phyloP scores from a whole-genome alignment of 2,888 invertebrate genomes.

The Pterobdella sp. region DNA sequence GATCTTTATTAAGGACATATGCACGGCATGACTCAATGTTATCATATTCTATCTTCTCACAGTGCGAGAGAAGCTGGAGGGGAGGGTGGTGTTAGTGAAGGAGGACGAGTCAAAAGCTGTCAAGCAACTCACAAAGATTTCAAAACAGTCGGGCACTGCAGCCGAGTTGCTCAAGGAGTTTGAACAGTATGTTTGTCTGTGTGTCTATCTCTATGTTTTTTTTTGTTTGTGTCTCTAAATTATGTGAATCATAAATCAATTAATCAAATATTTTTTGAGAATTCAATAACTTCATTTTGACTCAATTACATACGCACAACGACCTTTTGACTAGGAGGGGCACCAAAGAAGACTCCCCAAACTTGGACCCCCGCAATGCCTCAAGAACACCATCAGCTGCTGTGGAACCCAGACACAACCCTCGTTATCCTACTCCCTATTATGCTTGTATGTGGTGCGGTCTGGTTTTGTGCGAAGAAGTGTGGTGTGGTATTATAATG shows the following conservation, averaged over 20 bases:
- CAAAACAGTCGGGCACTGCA: conserved; percentile 41
- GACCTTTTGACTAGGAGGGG: too few relatives aligned
- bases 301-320: too few relatives aligned
- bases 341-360: conserved; percentile 25
- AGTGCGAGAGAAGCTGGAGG: conserved; percentile 27
- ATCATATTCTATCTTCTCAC: neutral
- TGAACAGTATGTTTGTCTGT: too few relatives aligned
- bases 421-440: conserved; percentile 85
- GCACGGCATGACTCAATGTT: neutral
- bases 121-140: conserved; percentile 81
- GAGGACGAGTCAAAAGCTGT: conserved; percentile 63
- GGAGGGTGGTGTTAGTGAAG: conserved; percentile 70
- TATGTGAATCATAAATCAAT: too few relatives aligned
- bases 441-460: conserved; percentile 70
- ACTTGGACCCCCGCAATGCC: conserved; percentile 82
- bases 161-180: conserved; percentile 33
- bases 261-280: too few relatives aligned
- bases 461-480: too few relatives aligned
- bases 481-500: too few relatives aligned
- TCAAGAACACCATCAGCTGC: conserved; percentile 79
- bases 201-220: too few relatives aligned
- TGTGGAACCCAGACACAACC: conserved; percentile 53
- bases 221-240: too few relatives aligned
- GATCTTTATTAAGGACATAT: neutral
- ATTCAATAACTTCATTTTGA: too few relatives aligned